These are phyloP conservation scores for Hirudo medicinalis DNA, from an alignment of 1,140 invertebrate species.

Conservation along the genomic window DNA sequence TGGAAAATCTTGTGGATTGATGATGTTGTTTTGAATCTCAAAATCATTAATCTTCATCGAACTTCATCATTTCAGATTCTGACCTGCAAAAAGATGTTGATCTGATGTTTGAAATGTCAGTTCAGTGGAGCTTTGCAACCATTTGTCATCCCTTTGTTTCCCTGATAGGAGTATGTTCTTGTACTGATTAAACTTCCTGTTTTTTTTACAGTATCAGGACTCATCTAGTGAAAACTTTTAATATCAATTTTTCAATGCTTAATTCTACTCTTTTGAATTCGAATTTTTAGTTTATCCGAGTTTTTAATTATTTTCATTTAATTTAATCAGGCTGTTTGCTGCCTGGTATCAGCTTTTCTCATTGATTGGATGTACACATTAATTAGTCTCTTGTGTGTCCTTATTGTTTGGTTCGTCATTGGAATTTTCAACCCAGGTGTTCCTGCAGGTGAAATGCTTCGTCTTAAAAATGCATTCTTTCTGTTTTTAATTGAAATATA, in stretches of 20 bases:
- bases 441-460: not conserved
- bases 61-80: not conserved
- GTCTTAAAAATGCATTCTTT: no score
- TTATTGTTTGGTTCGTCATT: conserved; percentile 8
- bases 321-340: not conserved
- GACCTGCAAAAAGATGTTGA: not conserved
- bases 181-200: not conserved
- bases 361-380: conserved; percentile 13
- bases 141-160: not conserved
- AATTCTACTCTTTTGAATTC: no score
- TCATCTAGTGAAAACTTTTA: no score
- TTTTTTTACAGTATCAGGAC: no score
- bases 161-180: conserved; percentile 9
- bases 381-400: not conserved
- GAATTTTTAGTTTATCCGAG: no score
- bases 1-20: no score
- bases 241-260: no score
- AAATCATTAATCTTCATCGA: no score
- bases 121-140: not conserved
- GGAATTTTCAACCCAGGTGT: not conserved
- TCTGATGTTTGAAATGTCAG: not conserved
- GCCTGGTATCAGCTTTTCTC: not conserved
- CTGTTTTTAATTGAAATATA: not conserved
- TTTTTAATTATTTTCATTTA: not conserved
- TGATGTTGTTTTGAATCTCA: no score